Evolutionary conservation across 2,113 vertebrate genomes (phyloP).

Genomic region (Rhombomys opimus): DNA sequence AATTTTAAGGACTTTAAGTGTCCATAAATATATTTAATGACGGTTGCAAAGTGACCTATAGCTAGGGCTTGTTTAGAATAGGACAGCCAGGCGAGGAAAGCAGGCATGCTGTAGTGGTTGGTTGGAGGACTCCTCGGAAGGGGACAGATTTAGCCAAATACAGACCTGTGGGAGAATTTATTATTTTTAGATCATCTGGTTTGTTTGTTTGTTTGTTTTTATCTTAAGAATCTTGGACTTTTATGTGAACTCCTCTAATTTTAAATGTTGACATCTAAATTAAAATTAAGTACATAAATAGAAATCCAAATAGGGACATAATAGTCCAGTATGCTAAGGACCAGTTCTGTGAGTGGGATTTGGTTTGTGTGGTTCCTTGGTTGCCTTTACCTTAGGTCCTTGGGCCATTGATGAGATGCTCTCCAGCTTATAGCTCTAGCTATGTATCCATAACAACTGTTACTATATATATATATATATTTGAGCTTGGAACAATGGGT

Average conservation of each 20-base stretch:
- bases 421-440: not conserved
- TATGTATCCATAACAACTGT: not conserved
- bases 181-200: not conserved
- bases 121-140: not conserved
- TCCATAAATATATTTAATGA: constrained; percentile 10
- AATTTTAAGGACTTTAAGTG: not conserved
- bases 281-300: constrained; percentile 30
- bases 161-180: not conserved
- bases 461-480: not conserved
- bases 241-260: not conserved
- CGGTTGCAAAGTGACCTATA: not conserved
- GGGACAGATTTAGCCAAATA: not conserved
- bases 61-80: not conserved
- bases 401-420: not conserved
- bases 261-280: constrained; percentile 25
- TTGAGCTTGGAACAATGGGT: not conserved
- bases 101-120: not conserved
- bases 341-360: not conserved
- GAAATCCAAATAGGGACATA: not conserved
- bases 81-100: not conserved
- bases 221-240: constrained; percentile 1
- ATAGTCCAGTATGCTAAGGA: not conserved
- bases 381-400: not conserved
- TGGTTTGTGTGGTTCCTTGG: not conserved
- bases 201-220: not conserved